A percentile compares a stretch with the other conserved stretches of the same genome.
Conservation (phyloP, 2,888 invertebrate genomes). For the Drosophila parthenogenetica region DNA sequence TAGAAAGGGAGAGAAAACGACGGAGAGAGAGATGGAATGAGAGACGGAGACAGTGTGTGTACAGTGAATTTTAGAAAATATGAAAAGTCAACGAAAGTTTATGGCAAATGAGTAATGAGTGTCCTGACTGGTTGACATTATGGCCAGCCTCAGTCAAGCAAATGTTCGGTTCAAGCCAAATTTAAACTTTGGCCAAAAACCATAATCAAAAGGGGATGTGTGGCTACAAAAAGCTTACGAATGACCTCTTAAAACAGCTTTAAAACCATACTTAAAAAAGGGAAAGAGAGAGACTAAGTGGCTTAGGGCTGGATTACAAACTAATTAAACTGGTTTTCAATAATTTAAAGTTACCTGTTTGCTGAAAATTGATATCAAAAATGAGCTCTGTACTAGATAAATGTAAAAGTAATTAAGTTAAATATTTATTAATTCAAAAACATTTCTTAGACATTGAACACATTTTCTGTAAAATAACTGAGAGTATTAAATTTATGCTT, state of each 20-base stretch:
- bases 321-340: background rate
- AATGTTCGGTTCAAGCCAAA: conserved; percentile 16
- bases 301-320: background rate
- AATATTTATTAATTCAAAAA: too few species aligned
- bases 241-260: conserved; percentile 9
- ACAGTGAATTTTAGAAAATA: conserved; percentile 69
- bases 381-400: too few species aligned
- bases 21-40: background rate
- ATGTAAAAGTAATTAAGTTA: too few species aligned
- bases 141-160: conserved; percentile 30
- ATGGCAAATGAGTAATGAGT: conserved; percentile 79
- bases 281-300: background rate
- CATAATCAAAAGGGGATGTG: conserved; percentile 1
- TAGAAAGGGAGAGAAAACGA: conserved; percentile 40
- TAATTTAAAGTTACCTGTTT: too few species aligned
- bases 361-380: too few species aligned
- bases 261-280: background rate
- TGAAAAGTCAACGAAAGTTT: conserved; percentile 77
- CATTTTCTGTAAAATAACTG: too few species aligned
- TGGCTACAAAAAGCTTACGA: background rate
- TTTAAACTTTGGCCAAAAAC: conserved; percentile 11
- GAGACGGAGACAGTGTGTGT: conserved; percentile 27
- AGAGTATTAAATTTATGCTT: too few species aligned
- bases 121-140: conserved; percentile 65
- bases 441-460: too few species aligned